Evolutionary conservation across 2,888 invertebrate species (phyloP).

Genomic region (Harpalus rufipes): DNA sequence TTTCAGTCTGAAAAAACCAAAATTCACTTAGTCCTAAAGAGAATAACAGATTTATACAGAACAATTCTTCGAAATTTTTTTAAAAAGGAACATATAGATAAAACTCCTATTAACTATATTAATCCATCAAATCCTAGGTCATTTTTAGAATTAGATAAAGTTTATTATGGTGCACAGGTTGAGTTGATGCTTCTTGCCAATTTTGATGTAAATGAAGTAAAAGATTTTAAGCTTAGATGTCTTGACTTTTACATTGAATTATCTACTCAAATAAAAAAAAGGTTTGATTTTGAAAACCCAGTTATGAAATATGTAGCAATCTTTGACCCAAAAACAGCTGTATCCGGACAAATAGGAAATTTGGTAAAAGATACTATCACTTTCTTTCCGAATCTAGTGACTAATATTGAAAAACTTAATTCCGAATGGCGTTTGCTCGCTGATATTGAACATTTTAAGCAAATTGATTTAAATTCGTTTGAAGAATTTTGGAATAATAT

Average conservation of each 20-base stretch:
- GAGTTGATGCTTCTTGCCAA: not conserved
- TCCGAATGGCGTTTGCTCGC: no score
- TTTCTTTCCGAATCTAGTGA: not conserved
- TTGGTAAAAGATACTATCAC: constrained; percentile 11
- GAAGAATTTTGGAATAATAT: no score
- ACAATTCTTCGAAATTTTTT: constrained; percentile 65
- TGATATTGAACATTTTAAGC: not conserved
- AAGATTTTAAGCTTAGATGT: not conserved
- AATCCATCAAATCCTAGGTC: constrained; percentile 8
- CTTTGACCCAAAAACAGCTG: not conserved
- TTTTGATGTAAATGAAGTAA: not conserved
- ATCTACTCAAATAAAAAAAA: no score
- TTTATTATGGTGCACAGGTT: constrained; percentile 4
- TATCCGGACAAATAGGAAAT: constrained; percentile 8
- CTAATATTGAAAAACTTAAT: no score
- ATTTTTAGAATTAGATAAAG: not conserved
- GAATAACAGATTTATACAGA: constrained; percentile 60
- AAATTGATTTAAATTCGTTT: constrained; percentile 13
- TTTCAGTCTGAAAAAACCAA: constrained; percentile 64
- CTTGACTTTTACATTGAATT: not conserved
- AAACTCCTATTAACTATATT: not conserved
- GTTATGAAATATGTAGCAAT: not conserved
- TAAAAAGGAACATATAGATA: constrained; percentile 16
- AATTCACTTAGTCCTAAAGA: constrained; percentile 62
- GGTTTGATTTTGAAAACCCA: no score